Base-by-base conservation (phyloP, 2,888 invertebrate species). In the Heliconius erato region DNA sequence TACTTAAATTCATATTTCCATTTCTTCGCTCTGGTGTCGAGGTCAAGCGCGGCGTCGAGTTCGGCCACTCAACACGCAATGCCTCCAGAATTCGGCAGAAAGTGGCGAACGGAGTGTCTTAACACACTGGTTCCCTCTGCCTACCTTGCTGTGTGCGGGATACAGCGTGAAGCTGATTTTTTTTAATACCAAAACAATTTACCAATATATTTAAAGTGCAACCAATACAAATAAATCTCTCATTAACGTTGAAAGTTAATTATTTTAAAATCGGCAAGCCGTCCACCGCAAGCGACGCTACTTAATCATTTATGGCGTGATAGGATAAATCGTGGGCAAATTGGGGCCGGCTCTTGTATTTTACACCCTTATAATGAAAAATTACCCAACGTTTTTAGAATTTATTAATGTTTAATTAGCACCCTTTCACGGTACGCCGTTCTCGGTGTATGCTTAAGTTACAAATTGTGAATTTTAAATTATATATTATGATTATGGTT, bases 311-410 rank as follows among this genome's bases (percentile, higher is more conserved):
- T 79, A 83, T 76, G 71, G 54, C 49, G 79, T 74, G 44, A 63
- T 74, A 12, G 79, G 71, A 82, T 83, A 74, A 82, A 72, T 79
- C 79, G 74, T 82, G 67, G 72, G 72, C 79, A 79, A 82, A 82
- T 82, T 83, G 81, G 81, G 79, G 65, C 68, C 79, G 44, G 71
- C 16, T 19, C 63, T 65, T 23, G 63, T 83, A 79, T 79, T 79
- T 82, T 32, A 81, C 49, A 54, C 77, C 71, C 63, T 76, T 35
- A 74, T 59, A 81, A 83, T 79, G 71, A 74, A 82, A 76, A 72
- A 82, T 68, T n/a, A 35, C 65, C 23, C 32, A 65, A 77, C 76
- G n/a, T 67, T 79, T 79, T 76, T 82, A 77, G 71, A 79, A 77
- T 79, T 67, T 77, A 65, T 80, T 72, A 83, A 69, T 26, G 7